Evolutionary conservation across 2,888 invertebrate genomes (phyloP), one percentile per base, ranked within the genome.

Genomic region (Platycheirus rosarum): DNA sequence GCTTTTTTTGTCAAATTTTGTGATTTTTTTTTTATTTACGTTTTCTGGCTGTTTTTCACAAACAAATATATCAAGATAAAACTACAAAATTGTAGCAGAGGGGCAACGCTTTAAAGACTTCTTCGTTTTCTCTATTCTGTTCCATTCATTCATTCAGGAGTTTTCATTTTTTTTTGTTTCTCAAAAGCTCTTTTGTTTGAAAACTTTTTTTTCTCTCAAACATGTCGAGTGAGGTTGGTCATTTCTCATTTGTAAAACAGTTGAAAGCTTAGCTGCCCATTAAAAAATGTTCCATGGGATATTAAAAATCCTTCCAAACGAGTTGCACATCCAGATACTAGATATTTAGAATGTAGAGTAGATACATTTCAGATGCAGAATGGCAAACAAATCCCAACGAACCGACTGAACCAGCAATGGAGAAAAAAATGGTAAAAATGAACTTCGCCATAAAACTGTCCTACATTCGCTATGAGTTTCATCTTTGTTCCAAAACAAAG

Each of bases 221-320:
- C 69, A 53, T 75, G 80, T 71, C 42, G 65, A 62, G 46, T 68
- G 51, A n/a, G 37, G 42, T 70, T 68, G 53, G 53, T 68, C 68
- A 53, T 13, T 18, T 23, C 8, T 53, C 53, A 55, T 1, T 32
- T 3, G 7, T 32, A 7, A 4, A 6, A 26, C 6, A 26, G 8
- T 3, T 32, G 8, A 32, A 32, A 6, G 29, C 6, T 32, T 3
- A 32, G 8, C 26, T 26, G 3, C 6, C 6, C 2, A 26, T 26
- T 32, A 32, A 8, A 32, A 32, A 32, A 7, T 37, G n/a, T n/a
- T n/a, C n/a, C n/a, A n/a, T n/a, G n/a, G n/a, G n/a, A n/a, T n/a
- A n/a, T n/a, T n/a, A 8, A 4, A 20, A 23, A 20, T 35, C 13
- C 9, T 14, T 23, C 40, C 20, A 29, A 51, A 14, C n/a, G 35